Percentiles rank a stretch among this genome's conserved stretches.
Conservation (phyloP, 2,888 invertebrate genomes). For the Euproctis similis region DNA sequence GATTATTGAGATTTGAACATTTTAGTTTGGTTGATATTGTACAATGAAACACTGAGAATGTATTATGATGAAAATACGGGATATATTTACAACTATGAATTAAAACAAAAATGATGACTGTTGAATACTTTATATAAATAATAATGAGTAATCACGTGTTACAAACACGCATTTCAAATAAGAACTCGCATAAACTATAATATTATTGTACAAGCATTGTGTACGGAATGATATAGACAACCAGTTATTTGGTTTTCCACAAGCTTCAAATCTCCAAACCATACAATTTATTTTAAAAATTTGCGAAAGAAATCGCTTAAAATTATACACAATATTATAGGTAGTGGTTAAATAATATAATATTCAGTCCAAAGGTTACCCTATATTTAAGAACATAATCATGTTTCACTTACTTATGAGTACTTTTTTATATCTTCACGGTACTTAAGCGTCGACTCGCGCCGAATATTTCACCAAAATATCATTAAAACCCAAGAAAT, state of each 20-base stretch:
- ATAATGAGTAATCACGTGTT: slow-evolving; percentile 58
- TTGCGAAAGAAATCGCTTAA: too few relatives aligned
- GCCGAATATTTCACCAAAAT: too few relatives aligned
- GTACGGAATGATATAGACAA: slow-evolving; percentile 45
- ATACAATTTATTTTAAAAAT: too few relatives aligned
- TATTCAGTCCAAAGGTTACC: slow-evolving; percentile 20
- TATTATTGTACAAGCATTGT: slow-evolving; percentile 38
- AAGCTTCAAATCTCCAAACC: slow-evolving; percentile 1
- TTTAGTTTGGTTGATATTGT: neutral
- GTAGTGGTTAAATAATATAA: slow-evolving; percentile 17
- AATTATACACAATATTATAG: slow-evolving; percentile 22
- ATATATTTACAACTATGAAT: slow-evolving; percentile 67
- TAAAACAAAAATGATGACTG: slow-evolving; percentile 65
- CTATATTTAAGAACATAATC: neutral
- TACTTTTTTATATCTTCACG: too few relatives aligned
- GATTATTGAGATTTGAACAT: too few relatives aligned
- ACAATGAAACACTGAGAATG: slow-evolving; percentile 27
- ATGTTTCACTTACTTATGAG: too few relatives aligned
- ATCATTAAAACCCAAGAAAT: too few relatives aligned
- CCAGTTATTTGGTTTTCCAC: slow-evolving; percentile 9
- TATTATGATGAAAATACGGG: slow-evolving; percentile 74
- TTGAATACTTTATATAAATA: slow-evolving; percentile 65
- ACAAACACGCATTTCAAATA: slow-evolving; percentile 41
- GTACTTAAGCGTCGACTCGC: too few relatives aligned
- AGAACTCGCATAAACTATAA: slow-evolving; percentile 32